Evolutionary conservation across 1,140 invertebrate genomes (phyloP), one percentile per base, ranked within the genome.

Genomic region (Zelostemma sp.): DNA sequence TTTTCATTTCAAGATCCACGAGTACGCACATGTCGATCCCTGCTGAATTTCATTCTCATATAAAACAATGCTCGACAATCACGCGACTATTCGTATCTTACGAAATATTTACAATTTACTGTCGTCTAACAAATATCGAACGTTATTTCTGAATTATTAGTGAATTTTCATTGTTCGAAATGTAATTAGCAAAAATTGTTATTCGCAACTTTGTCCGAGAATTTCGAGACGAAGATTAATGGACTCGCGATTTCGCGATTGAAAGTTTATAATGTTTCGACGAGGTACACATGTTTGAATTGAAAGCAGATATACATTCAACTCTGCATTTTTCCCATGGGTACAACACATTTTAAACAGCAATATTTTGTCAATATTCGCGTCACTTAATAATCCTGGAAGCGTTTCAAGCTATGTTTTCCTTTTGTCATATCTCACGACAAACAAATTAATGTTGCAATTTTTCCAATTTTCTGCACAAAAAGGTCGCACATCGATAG

Each of bases 1-100:
- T 76, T 56, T 62, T n/a, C n/a, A 63, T 56, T 31, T 63, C 68
- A 59, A 66, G 57, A 40, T 49, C 50, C 58, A 56, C 64, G 59
- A 60, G 60, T 66, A 67, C 59, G 66, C 63, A 60, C 53, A 47
- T 62, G 46, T 43, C 57, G 41, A 61, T 65, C 56, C 18, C 15
- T 58, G 45, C 31, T 51, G 50, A 59, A 59, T 53, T 46, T 59
- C 65, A 61, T 67, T 40, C 66, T 35, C 33, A 35, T 35, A 35
- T 35, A n/a, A 35, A 35, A 35, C 33, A 35, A 35, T 35, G 33
- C 33, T 35, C 33, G 33, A 35, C 33, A 35, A 35, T 35, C 33
- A 35, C 33, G n/a, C 33, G 11, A 35, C n/a, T n/a, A 35, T 35
- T 35, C 33, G 11, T 35, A 35, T 35, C n/a, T 25, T 11, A 35